Base-by-base conservation (phyloP, 2,113 vertebrate genomes). In the Fulmarus glacialis region DNA sequence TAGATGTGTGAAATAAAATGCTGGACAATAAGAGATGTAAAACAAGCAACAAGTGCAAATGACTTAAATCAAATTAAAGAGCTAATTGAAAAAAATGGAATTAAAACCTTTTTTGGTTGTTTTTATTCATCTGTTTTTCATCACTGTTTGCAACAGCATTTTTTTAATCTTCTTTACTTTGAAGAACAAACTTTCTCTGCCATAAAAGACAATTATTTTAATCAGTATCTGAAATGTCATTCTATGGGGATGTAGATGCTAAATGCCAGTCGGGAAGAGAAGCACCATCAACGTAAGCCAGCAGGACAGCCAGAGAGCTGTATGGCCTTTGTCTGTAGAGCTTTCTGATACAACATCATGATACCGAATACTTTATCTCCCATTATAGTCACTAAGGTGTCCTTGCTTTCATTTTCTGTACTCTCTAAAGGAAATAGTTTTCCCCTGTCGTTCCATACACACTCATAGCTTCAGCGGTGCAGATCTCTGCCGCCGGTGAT, bases 161-260 rank as follows among this genome's bases (percentile, higher is more conserved):
- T 92, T 97, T 97, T 98, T 84, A 90, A 97, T 94, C 95, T 82
- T 78, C 85, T 78, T 89, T 30, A 81, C 97, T 98, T 98, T 98
- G 97, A 98, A 98, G 97, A 94, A 96, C 82, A 98, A 94, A 94
- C 89, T 95, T 96, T 48, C 77, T 50, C 73, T 22, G 26, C 74
- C 81, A 95, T 87, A 72, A 97, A 97, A 96, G 75, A 70, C 92
- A 93, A 92, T 55, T 70, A 97, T 93, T 96, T 97, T 80, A 96
- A 97, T 96, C 94, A 71, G 77, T 52, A 63, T 75, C 43, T 84
- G 90, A 96, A 96, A 96, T 93, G 90, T 95, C 95, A 90, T 72
- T 94, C 73, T 53, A 9, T 23, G 52, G 90, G 52, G 84, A 74
- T 70, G 80, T 7, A 70, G 71, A 59, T 83, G 79, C 72, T 87